Percentiles rank a stretch among this genome's conserved stretches.
These are phyloP conservation scores for Alcedo quadribrachys DNA, from an alignment of 2,797 vertebrate genomes.

Conservation along the genomic window DNA sequence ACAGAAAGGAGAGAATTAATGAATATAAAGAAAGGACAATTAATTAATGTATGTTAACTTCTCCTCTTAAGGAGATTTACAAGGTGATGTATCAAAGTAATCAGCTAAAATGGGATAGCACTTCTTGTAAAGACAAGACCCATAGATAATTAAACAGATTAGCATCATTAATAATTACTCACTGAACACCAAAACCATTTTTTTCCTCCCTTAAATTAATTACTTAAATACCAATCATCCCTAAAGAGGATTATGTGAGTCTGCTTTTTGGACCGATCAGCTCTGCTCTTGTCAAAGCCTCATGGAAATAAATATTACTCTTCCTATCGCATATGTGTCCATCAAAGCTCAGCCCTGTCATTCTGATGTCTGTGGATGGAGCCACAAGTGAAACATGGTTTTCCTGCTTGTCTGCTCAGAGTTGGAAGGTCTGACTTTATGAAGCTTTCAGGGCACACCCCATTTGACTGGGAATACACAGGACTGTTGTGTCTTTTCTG, in stretches of 20 bases:
- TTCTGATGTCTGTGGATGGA: neutral
- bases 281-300: neutral
- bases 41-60: constrained; percentile 23
- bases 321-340: rapidly evolving
- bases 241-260: constrained; percentile 20
- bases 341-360: neutral
- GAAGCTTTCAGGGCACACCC: neutral
- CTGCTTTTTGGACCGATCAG: neutral
- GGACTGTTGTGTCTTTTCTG: neutral
- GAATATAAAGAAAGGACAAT: constrained; percentile 1
- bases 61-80: constrained; percentile 7
- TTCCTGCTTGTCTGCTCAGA: neutral
- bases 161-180: neutral
- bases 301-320: neutral
- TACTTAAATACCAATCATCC: neutral
- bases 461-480: neutral
- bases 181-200: neutral
- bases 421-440: neutral
- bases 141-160: constrained; percentile 43
- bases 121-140: constrained; percentile 2
- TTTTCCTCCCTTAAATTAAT: constrained; percentile 10
- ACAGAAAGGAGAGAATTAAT: constrained; percentile 5
- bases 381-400: neutral
- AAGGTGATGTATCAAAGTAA: constrained; percentile 18
- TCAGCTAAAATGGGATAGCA: constrained; percentile 13